Conservation (phyloP, 1,140 invertebrate genomes). For the Zaprionus africanus region DNA sequence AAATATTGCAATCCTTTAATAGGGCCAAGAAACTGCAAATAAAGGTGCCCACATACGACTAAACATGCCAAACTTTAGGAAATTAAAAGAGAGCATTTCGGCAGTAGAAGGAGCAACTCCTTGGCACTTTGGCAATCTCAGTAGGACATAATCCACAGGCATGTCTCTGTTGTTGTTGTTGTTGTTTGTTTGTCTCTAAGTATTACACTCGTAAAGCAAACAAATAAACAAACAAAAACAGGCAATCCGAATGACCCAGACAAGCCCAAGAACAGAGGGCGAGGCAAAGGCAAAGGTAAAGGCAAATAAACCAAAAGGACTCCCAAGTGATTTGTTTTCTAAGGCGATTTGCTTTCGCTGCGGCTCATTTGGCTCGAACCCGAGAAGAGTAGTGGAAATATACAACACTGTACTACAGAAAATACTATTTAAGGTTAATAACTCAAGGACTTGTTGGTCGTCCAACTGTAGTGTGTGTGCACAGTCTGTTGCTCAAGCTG, state of each 20-base stretch:
- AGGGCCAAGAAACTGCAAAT: not conserved
- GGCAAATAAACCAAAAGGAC: conserved; percentile 44
- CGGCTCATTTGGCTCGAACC: conserved; percentile 61
- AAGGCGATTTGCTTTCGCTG: conserved; percentile 54
- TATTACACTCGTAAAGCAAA: conserved; percentile 36
- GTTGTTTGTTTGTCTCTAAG: conserved; percentile 25
- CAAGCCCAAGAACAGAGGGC: conserved; percentile 25
- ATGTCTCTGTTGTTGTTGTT: conserved; percentile 2
- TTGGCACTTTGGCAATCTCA: conserved; percentile 22
- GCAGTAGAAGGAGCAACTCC: conserved; percentile 13
- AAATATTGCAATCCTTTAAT: not conserved
- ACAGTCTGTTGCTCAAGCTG: conserved; percentile 17
- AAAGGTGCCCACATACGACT: not conserved
- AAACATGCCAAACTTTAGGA: conserved; percentile 19
- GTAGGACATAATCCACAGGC: conserved; percentile 5
- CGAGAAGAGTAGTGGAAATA: conserved; percentile 16
- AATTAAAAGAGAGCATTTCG: conserved; percentile 16
- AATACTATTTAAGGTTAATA: conserved; percentile 70
- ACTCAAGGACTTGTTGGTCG: conserved; percentile 66
- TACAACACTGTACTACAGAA: conserved; percentile 21
- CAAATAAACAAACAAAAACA: conserved; percentile 1
- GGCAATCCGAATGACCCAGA: conserved; percentile 31
- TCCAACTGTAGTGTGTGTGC: conserved; percentile 3
- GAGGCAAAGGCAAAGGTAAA: conserved; percentile 47
- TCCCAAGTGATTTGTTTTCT: conserved; percentile 64